phyloP scores from a whole-genome alignment of 2,113 vertebrate species.

The Phoxinus phoxinus region DNA sequence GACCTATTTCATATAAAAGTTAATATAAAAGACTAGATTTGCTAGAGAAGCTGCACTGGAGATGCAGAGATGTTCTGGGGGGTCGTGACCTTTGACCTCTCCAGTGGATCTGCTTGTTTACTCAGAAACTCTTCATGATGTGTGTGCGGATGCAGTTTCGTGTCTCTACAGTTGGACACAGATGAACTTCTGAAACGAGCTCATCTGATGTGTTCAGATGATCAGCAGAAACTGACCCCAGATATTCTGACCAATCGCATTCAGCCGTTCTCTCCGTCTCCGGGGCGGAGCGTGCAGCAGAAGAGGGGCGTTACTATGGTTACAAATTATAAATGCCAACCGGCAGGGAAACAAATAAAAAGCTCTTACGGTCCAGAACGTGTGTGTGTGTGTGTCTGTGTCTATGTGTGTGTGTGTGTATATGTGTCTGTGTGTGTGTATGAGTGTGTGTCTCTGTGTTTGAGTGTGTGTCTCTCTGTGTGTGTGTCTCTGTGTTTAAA shows the following conservation, averaged over 20 bases:
- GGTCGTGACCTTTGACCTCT: background rate
- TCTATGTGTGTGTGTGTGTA: background rate
- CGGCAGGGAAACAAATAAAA: constrained; percentile 56
- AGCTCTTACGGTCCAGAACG: background rate
- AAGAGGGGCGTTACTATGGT: constrained; percentile 58
- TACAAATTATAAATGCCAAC: constrained; percentile 60
- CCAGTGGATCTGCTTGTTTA: background rate
- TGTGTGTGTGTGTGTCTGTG: background rate
- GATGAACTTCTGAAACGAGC: background rate
- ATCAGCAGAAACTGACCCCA: constrained; percentile 4
- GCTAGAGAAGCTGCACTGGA: too few species aligned
- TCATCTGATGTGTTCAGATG: background rate
- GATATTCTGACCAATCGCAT: background rate
- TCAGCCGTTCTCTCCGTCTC: background rate
- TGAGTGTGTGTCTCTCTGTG: too few species aligned
- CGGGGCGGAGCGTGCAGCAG: background rate
- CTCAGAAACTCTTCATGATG: background rate
- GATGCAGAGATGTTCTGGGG: background rate
- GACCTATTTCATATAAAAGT: background rate
- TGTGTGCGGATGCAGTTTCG: background rate
- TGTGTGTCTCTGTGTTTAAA: too few species aligned
- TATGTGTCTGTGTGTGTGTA: too few species aligned
- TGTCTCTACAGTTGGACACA: background rate
- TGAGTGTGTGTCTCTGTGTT: too few species aligned
- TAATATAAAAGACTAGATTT: background rate